Conservation (phyloP, 2,888 invertebrate genomes). For the Drosophila paranaensis region DNA sequence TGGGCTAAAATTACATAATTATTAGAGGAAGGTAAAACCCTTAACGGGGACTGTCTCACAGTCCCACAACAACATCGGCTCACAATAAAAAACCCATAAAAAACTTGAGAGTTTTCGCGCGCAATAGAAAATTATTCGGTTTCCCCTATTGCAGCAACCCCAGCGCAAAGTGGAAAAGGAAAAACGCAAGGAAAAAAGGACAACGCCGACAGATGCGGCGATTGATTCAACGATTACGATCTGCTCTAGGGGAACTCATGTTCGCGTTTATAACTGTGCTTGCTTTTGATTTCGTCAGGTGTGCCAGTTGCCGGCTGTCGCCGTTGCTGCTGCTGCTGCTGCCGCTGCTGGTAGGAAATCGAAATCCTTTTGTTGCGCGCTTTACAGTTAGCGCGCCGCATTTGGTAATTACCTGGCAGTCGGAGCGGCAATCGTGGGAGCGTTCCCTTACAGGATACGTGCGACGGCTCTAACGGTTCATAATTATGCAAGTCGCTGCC, state of each 20-base stretch:
- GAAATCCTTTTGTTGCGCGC: conserved; percentile 76
- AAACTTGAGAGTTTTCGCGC: conserved; percentile 78
- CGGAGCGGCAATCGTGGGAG: conserved; percentile 45
- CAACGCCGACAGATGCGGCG: conserved; percentile 69
- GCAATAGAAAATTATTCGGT: conserved; percentile 57
- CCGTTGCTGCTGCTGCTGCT: conserved; percentile 44
- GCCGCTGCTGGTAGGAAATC: conserved; percentile 61
- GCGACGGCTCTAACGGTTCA: conserved; percentile 62
- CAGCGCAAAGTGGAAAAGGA: conserved; percentile 52
- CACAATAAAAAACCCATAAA: conserved; percentile 60
- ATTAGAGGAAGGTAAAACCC: conserved; percentile 52
- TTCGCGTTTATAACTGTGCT: conserved; percentile 67
- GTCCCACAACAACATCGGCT: conserved; percentile 9
- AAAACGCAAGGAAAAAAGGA: conserved; percentile 43
- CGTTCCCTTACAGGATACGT: conserved; percentile 62
- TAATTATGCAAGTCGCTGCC: conserved; percentile 67
- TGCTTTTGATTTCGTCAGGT: conserved; percentile 79
- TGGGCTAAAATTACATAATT: conserved; percentile 75
- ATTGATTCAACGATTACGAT: conserved; percentile 55
- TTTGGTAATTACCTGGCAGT: conserved; percentile 47
- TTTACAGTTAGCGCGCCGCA: conserved; percentile 70
- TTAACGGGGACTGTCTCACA: conserved; percentile 12
- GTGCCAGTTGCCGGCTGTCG: conserved; percentile 52
- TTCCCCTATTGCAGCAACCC: conserved; percentile 51
- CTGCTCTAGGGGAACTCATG: conserved; percentile 52